Evolutionary conservation across 2,113 vertebrate genomes (phyloP).

Genomic region (Rhineura floridana): DNA sequence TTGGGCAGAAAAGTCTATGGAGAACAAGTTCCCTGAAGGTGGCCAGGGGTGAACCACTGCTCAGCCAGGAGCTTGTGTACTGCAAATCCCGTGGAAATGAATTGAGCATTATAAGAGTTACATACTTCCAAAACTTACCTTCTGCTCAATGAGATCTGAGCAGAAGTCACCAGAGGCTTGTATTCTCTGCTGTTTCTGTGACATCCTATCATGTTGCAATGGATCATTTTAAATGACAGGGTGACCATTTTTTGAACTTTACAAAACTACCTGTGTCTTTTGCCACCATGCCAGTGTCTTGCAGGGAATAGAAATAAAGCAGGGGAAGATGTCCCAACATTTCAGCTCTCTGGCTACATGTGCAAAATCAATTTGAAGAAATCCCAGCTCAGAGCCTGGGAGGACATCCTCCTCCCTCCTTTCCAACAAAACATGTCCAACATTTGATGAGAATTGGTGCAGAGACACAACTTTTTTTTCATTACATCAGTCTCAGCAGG

Average conservation of each 20-base stretch:
- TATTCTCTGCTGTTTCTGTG: no score
- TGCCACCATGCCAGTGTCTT: constrained; percentile 35
- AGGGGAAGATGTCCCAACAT: constrained; percentile 41
- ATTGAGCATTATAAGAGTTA: no score
- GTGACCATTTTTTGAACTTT: constrained; percentile 58
- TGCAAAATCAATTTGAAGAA: constrained; percentile 63
- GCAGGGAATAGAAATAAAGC: constrained; percentile 56
- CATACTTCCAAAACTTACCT: no score
- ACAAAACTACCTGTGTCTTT: constrained; percentile 46
- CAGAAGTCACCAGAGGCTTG: no score
- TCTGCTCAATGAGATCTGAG: no score
- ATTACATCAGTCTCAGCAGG: constrained; percentile 60
- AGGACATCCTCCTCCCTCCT: constrained; percentile 45
- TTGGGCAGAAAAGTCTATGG: no score
- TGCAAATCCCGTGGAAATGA: no score
- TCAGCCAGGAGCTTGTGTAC: no score
- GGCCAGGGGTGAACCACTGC: no score
- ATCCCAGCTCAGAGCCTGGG: constrained; percentile 45
- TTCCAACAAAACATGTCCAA: constrained; percentile 55
- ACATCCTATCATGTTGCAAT: background rate
- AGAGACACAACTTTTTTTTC: constrained; percentile 64
- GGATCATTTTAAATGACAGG: constrained; percentile 48
- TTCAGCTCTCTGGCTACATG: constrained; percentile 35
- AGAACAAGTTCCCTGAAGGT: no score
- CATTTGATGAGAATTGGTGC: constrained; percentile 68